Evolutionary conservation across 1,140 invertebrate genomes (phyloP), one percentile per base, ranked within the genome.

Genomic region (Zaprionus nigranus): DNA sequence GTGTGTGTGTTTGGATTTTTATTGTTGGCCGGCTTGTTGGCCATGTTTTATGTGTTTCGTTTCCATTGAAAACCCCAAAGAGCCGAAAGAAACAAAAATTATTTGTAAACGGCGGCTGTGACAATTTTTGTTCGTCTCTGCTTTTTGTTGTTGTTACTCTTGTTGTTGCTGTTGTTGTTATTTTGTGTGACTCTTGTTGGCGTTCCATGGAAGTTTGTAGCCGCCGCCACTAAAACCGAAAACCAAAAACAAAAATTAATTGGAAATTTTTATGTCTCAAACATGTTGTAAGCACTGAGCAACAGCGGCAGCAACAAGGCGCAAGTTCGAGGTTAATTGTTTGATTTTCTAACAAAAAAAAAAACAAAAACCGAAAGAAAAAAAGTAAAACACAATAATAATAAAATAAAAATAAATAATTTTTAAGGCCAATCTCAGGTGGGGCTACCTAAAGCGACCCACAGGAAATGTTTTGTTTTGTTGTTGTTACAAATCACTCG

Each of bases 261-360:
- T 88, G 85, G 85, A 88, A 88, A 88, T 88, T 88, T 88, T 84
- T 90, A 88, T 88, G 85, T 79, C 85, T 84, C 85, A 85, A 87
- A 88, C 85, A 87, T 87, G 83, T 82, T 86, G 83, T 87, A 88
- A 87, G 84, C 84, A 60, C 75, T 54, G 65, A 70, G 61, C 54
- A 59, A 56, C 67, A 74, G 34, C 20, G 38, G 36, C 75, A 69
- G 40, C 64, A 74, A 61, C 65, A 75, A 78, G 69, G 70, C 63
- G 69, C 84, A 84, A 84, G 81, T 90, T 88, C 85, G 84, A 90
- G 84, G 84, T 88, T 90, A 88, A 88, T 88, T 88, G 84, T 87
- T 87, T 87, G 84, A 88, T 88, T 88, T 88, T 88, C 85, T 90
- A 88, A 88, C 81, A 77, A 79, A 59, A 78, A 70, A n/a, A n/a